These are phyloP conservation scores for Otocyon megalotis DNA, from an alignment of 2,113 vertebrate species.

Conservation along the genomic window DNA sequence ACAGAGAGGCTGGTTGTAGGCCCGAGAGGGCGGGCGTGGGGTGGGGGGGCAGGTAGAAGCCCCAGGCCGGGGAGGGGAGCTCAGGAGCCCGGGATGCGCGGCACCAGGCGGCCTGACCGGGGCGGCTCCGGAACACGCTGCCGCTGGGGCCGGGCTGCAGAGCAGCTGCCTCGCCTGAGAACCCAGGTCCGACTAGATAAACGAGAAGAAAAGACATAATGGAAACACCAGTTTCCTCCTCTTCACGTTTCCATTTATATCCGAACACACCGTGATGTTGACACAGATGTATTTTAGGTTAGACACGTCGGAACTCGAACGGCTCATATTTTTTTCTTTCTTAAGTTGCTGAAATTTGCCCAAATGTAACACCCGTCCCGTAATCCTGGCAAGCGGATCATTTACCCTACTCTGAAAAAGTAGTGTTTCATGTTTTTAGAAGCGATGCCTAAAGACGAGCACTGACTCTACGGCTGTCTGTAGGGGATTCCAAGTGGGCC, in stretches of 20 bases:
- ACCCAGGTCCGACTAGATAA: background rate
- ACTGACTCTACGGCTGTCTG: background rate
- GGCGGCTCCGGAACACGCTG: background rate
- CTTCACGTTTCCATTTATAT: background rate
- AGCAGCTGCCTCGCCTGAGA: background rate
- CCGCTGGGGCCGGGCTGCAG: background rate
- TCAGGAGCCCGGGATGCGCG: too few relatives aligned
- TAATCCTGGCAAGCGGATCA: background rate
- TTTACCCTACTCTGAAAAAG: constrained; percentile 10
- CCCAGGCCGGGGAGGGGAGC: too few relatives aligned
- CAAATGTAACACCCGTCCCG: background rate
- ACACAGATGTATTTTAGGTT: background rate
- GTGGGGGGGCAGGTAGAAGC: too few relatives aligned
- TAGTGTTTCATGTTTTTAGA: background rate
- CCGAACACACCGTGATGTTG: background rate
- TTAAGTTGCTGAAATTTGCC: background rate
- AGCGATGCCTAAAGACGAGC: background rate
- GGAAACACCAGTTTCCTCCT: background rate
- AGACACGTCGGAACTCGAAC: background rate
- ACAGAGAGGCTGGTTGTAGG: background rate
- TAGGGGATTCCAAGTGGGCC: too few relatives aligned
- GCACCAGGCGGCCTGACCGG: too few relatives aligned
- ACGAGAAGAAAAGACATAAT: background rate
- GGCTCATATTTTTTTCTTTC: background rate
- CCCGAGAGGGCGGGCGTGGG: too few relatives aligned